Evolutionary conservation across 2,888 invertebrate genomes (phyloP).

Genomic region (Eristalis pertinax): DNA sequence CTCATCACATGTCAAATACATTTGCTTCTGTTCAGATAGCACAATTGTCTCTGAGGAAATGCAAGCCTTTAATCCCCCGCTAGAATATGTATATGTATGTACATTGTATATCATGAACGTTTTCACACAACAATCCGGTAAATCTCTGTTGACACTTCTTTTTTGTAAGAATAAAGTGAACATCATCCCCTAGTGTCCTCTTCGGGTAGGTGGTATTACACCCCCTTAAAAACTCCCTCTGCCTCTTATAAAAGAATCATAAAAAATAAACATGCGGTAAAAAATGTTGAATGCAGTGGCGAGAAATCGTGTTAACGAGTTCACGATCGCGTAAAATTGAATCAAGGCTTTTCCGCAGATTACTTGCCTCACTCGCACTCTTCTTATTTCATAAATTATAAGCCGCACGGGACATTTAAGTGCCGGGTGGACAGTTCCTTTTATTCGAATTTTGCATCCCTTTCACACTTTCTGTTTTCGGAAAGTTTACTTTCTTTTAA

Average conservation of each 20-base stretch:
- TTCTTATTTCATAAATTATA: slow-evolving; percentile 33
- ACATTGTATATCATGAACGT: slow-evolving; percentile 23
- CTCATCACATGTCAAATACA: slow-evolving; percentile 61
- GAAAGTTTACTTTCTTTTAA: slow-evolving; percentile 69
- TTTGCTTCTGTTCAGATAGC: slow-evolving; percentile 35
- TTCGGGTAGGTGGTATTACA: slow-evolving; percentile 1
- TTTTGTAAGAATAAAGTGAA: slow-evolving; percentile 4
- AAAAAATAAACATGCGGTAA: slow-evolving; percentile 65
- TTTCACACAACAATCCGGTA: slow-evolving; percentile 19
- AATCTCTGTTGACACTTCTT: slow-evolving; percentile 30
- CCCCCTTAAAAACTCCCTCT: slow-evolving; percentile 15
- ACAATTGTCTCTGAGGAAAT: slow-evolving; percentile 44
- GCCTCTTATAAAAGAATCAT: background rate
- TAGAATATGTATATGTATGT: slow-evolving; percentile 1
- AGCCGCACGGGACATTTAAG: slow-evolving; percentile 33
- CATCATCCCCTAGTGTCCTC: slow-evolving; percentile 34
- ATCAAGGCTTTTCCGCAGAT: slow-evolving; percentile 81
- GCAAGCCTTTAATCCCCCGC: slow-evolving; percentile 18
- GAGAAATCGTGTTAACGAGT: slow-evolving; percentile 76
- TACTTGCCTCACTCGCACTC: slow-evolving; percentile 74
- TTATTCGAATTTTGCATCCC: background rate
- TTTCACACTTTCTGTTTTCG: slow-evolving; percentile 9
- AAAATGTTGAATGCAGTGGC: slow-evolving; percentile 75
- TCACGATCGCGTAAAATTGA: slow-evolving; percentile 82
- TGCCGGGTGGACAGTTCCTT: slow-evolving; percentile 40